These are phyloP conservation scores for Eclectus roratus DNA, from an alignment of 2,113 vertebrate genomes.

Conservation along the genomic window DNA sequence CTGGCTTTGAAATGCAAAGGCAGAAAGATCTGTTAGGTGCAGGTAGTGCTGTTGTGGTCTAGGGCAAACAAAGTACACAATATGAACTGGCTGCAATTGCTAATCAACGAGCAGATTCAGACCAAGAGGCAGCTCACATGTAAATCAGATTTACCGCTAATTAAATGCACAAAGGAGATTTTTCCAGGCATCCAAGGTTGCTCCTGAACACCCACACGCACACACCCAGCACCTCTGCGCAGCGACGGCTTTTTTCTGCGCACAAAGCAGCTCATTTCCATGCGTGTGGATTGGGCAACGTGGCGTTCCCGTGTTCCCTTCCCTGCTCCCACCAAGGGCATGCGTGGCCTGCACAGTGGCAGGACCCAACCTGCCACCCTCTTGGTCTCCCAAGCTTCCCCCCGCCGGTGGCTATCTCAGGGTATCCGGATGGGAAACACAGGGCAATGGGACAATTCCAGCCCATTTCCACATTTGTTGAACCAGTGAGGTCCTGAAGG, in stretches of 20 bases:
- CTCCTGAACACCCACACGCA: constrained; percentile 40
- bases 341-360: not conserved
- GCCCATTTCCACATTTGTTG: fast-evolving
- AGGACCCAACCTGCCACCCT: fast-evolving
- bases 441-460: fast-evolving
- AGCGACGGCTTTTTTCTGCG: not conserved
- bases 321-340: not conserved
- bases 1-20: constrained; percentile 60
- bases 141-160: constrained; percentile 16
- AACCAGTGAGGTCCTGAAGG: not conserved
- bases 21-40: not conserved
- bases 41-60: not conserved
- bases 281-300: not conserved
- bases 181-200: constrained; percentile 46
- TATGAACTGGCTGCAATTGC: not conserved
- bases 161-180: constrained; percentile 52
- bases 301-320: not conserved
- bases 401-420: fast-evolving
- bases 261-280: constrained; percentile 27
- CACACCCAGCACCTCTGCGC: constrained; percentile 30
- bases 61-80: not conserved
- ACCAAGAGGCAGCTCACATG: constrained; percentile 47
- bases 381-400: not conserved
- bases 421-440: fast-evolving
- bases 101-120: constrained; percentile 12